These are phyloP conservation scores for Corythornis leucogaster DNA, from an alignment of 2,797 vertebrate genomes.

Conservation along the genomic window DNA sequence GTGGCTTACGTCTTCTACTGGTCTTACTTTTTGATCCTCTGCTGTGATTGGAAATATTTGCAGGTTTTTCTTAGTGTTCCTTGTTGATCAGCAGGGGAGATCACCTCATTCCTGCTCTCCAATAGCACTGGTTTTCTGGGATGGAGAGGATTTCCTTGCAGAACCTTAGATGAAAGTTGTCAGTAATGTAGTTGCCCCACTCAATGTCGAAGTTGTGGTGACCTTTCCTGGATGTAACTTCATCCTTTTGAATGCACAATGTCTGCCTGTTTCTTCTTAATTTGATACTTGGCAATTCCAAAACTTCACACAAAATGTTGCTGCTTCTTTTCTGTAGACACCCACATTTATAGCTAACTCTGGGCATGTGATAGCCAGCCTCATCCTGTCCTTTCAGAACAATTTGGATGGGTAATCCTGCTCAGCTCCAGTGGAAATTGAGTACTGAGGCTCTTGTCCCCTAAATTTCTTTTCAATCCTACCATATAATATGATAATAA, in stretches of 20 bases:
- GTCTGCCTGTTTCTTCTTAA: background rate
- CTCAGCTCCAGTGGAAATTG: background rate
- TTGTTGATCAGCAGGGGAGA: background rate
- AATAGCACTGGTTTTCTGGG: background rate
- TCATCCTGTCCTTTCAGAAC: background rate
- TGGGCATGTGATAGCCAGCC: background rate
- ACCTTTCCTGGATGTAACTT: background rate
- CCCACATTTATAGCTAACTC: background rate
- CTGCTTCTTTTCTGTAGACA: background rate
- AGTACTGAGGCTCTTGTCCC: background rate
- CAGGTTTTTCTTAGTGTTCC: background rate
- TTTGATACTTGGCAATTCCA: background rate
- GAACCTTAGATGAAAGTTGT: background rate
- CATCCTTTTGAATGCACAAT: background rate
- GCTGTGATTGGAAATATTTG: background rate
- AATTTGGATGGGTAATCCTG: background rate
- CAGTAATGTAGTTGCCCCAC: background rate
- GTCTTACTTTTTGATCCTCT: background rate
- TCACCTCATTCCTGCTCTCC: background rate
- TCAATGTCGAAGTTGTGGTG: background rate
- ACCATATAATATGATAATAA: background rate
- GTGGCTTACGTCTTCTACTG: background rate
- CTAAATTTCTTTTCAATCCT: background rate
- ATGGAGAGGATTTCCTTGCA: background rate
- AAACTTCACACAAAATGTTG: background rate